phyloP scores from a whole-genome alignment of 2,888 invertebrate species.

The Gerris lacustris region DNA sequence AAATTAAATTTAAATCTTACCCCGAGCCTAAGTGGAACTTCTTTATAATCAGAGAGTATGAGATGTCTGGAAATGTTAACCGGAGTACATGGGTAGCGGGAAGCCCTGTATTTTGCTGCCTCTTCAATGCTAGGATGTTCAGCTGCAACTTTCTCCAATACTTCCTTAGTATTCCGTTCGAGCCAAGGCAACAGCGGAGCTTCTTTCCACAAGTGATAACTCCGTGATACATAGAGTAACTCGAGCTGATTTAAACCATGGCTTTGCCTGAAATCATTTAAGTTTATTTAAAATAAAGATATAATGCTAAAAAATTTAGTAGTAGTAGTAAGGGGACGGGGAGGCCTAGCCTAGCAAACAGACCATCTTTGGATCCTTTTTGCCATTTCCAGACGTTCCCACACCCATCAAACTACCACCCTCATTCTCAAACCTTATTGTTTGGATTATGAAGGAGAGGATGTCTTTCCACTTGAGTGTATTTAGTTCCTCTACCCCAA shows the following conservation, averaged over 20 bases:
- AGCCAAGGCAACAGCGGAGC: constrained; percentile 60
- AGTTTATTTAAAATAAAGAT: not conserved
- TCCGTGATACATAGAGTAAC: constrained; percentile 58
- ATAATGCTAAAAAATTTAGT: not conserved
- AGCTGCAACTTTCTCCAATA: constrained; percentile 50
- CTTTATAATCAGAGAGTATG: constrained; percentile 50
- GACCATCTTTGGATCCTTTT: no score
- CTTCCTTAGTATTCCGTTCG: constrained; percentile 54
- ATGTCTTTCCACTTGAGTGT: no score
- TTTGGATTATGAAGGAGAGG: no score
- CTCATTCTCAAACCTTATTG: no score
- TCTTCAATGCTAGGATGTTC: constrained; percentile 49
- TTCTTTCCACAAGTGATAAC: constrained; percentile 68
- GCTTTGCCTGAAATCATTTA: constrained; percentile 28
- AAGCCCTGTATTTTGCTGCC: constrained; percentile 47
- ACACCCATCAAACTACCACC: no score
- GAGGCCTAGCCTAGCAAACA: no score
- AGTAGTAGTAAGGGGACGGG: no score
- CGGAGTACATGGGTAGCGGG: constrained; percentile 52
- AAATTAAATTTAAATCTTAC: not conserved
- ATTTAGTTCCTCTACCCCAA: no score
- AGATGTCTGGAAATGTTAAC: constrained; percentile 56
- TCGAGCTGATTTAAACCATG: constrained; percentile 56
- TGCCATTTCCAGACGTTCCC: no score
- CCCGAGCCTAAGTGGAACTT: not conserved